Base-by-base conservation (phyloP, 2,113 vertebrate species). In the Pedionomus torquatus region DNA sequence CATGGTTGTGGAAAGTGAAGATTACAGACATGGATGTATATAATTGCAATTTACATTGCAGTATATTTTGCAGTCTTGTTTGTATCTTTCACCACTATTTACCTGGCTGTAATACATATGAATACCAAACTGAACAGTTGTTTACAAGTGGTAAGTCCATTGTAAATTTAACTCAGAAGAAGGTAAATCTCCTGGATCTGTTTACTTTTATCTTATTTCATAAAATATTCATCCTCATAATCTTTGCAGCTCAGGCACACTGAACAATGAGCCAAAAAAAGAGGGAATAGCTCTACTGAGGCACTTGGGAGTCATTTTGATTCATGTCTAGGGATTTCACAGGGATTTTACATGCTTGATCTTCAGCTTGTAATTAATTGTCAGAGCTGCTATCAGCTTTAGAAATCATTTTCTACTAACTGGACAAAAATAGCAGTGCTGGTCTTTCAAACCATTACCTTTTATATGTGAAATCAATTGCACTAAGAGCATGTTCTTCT, bases 381-480 rank as follows among this genome's bases (percentile, higher is more conserved):
- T 95, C 78, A 93, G 57, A 96, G 82, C 49, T 87, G 74, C 89
- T 95, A 87, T 95, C 95, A 89, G 69, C 75, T 86, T 82, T 58
- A 83, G 78, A 60, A 94, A 86, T 93, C 10, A 12, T 44, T 90
- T 91, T 89, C 87, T 82, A 28, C 49, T 94, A 79, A 55, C 44
- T 89, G 46, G 30, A 79, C 75, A n/a, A 70, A 95, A 95, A 94
- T 92, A 93, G 79, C 66, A 75, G 33, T 31, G 17, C 66, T 92
- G 65, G 77, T 88, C 79, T 95, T 96, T 95, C 58, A 95, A 97
- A 90, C 46, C 25, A 3, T 60, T 78, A 54, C 66, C 70, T 97
- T 92, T 94, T 84, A 93, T 86, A 90, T 95, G 81, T 96, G 96
- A 95, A 96, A 95, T 96, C 74, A 95, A 71, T 94, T 91, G 82